Evolutionary conservation across 2,888 invertebrate species (phyloP), one percentile per base, ranked within the genome.

Genomic region (Rugalucina vietnamica): DNA sequence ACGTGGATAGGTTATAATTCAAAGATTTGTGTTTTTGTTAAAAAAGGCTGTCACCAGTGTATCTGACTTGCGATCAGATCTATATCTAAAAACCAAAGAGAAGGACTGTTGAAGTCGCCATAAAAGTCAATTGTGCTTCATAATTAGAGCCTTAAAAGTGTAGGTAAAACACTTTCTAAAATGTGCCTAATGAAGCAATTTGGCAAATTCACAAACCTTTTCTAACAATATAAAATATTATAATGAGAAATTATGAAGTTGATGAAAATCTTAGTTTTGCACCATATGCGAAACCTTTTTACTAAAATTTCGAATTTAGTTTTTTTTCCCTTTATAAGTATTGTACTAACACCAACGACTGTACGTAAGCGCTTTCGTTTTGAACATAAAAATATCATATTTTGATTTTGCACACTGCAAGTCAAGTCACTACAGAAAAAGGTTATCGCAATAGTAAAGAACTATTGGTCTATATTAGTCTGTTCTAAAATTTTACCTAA

Each of bases 281-380:
- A 34, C 65, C 65, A 65, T 65, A 65, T 65, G 65, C 24, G 60
- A 60, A n/a, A n/a, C n/a, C n/a, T n/a, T n/a, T n/a, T n/a, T n/a
- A n/a, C n/a, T n/a, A n/a, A n/a, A n/a, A n/a, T n/a, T n/a, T n/a
- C n/a, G n/a, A n/a, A n/a, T n/a, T n/a, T n/a, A n/a, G n/a, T n/a
- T n/a, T n/a, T n/a, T n/a, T n/a, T n/a, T n/a, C n/a, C n/a, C n/a
- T n/a, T n/a, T n/a, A n/a, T n/a, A n/a, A n/a, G n/a, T n/a, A n/a
- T n/a, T n/a, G n/a, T n/a, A n/a, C n/a, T n/a, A n/a, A n/a, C n/a
- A n/a, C n/a, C n/a, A n/a, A n/a, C n/a, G n/a, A n/a, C n/a, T n/a
- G n/a, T n/a, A n/a, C n/a, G n/a, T n/a, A n/a, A n/a, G n/a, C n/a
- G n/a, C n/a, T n/a, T n/a, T n/a, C n/a, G n/a, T n/a, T n/a, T n/a